phyloP scores from a whole-genome alignment of 37 sponge, comb jelly and placozoan genomes.

The Petrosia ficiformis region DNA sequence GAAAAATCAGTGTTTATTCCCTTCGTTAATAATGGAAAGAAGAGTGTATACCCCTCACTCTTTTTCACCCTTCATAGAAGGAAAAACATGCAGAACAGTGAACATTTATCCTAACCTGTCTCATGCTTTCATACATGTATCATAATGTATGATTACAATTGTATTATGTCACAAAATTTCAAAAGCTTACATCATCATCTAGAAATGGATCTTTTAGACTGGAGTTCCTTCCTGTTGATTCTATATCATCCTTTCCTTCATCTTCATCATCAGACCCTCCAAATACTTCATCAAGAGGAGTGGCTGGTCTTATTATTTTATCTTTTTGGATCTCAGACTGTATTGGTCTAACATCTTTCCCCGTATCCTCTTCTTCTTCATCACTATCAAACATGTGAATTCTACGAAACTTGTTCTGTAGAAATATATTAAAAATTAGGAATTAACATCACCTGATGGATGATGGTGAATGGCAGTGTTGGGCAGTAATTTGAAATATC shows the following conservation, averaged over 20 bases:
- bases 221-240: not conserved
- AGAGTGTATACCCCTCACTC: no score
- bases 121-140: no score
- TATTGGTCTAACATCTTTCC: not conserved
- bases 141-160: no score
- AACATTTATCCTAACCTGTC: no score
- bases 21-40: no score
- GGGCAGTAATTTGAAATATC: not conserved
- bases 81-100: no score
- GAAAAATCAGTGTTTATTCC: no score
- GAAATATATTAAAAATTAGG: slow-evolving; percentile 2
- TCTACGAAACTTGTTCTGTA: slow-evolving; percentile 60
- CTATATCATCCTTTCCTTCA: not conserved
- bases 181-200: no score
- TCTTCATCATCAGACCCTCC: not conserved
- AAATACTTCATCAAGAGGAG: not conserved
- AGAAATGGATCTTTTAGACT: no score
- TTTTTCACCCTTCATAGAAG: no score
- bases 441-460: not conserved
- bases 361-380: slow-evolving; percentile 64
- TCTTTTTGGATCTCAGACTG: slow-evolving; percentile 7
- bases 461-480: not conserved
- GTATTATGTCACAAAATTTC: no score
- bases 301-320: not conserved
- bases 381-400: slow-evolving; percentile 63